These are phyloP conservation scores for Ibycter americanus DNA, from an alignment of 2,797 vertebrate species.

Conservation along the genomic window DNA sequence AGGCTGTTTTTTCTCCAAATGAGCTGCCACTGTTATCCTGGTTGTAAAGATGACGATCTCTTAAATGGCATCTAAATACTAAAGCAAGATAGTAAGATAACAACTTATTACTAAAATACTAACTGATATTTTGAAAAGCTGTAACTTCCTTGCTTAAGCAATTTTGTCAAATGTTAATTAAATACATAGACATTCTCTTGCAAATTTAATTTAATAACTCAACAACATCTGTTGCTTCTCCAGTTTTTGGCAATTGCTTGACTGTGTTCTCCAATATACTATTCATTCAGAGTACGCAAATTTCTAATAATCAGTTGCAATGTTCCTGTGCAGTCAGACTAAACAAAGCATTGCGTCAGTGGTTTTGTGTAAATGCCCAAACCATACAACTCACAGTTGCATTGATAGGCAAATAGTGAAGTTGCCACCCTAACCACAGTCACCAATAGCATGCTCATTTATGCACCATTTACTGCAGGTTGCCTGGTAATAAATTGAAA, in stretches of 20 bases:
- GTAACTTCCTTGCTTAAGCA: conserved; percentile 13
- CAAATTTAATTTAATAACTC: conserved; percentile 31
- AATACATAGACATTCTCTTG: neutral
- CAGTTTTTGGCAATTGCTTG: conserved; percentile 3
- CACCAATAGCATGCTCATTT: neutral
- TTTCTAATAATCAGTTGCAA: neutral
- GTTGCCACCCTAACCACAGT: neutral
- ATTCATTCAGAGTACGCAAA: neutral
- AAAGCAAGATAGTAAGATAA: neutral
- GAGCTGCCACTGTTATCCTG: neutral
- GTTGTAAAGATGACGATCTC: neutral
- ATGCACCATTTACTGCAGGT: no score
- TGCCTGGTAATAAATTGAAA: neutral
- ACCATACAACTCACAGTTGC: accelerated
- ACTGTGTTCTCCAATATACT: neutral
- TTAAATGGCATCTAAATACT: neutral
- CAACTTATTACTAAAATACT: conserved; percentile 1
- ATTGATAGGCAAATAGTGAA: neutral
- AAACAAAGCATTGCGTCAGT: neutral
- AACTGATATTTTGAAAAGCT: conserved; percentile 45
- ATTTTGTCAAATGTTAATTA: conserved; percentile 42
- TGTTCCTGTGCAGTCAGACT: neutral
- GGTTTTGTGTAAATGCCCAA: neutral
- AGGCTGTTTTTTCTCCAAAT: neutral
- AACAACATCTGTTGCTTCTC: neutral